These are phyloP conservation scores for Montipora capitata DNA, from an alignment of 92 coral and sea anemone genomes.

Conservation along the genomic window DNA sequence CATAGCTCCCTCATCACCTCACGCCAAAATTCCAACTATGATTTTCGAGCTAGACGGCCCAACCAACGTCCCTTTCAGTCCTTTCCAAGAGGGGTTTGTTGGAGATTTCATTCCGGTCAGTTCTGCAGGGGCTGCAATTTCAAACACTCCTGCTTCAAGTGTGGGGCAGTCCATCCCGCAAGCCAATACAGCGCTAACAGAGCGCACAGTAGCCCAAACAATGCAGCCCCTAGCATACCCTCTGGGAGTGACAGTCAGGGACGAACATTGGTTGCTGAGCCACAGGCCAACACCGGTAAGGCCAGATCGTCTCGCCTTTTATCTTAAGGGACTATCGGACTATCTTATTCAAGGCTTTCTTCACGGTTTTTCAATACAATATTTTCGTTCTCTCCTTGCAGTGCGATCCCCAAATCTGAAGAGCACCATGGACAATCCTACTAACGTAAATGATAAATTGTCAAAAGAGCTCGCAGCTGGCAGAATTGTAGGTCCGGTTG, in stretches of 20 bases:
- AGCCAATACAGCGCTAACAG: too few species aligned
- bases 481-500: slow-evolving; percentile 61
- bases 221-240: not conserved
- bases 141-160: not conserved
- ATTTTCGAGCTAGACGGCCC: not conserved
- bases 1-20: slow-evolving; percentile 7
- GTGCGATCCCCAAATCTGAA: slow-evolving; percentile 24
- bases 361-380: slow-evolving; percentile 36
- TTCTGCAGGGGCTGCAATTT: slow-evolving; percentile 2
- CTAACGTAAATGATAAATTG: slow-evolving; percentile 21
- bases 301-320: slow-evolving; percentile 16
- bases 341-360: slow-evolving; percentile 45
- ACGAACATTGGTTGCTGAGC: not conserved
- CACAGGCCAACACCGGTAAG: slow-evolving; percentile 68
- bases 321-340: slow-evolving; percentile 36
- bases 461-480: slow-evolving; percentile 18
- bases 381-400: slow-evolving; percentile 12
- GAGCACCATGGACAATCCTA: slow-evolving; percentile 29
- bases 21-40: not conserved
- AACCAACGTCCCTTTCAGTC: slow-evolving; percentile 5
- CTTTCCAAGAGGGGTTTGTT: not conserved
- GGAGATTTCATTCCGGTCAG: not conserved
- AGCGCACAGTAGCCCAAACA: too few species aligned
- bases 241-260: slow-evolving; percentile 18
- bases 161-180: not conserved